Conservation (phyloP, 1,140 invertebrate species). For the Scaptomyza montana region DNA sequence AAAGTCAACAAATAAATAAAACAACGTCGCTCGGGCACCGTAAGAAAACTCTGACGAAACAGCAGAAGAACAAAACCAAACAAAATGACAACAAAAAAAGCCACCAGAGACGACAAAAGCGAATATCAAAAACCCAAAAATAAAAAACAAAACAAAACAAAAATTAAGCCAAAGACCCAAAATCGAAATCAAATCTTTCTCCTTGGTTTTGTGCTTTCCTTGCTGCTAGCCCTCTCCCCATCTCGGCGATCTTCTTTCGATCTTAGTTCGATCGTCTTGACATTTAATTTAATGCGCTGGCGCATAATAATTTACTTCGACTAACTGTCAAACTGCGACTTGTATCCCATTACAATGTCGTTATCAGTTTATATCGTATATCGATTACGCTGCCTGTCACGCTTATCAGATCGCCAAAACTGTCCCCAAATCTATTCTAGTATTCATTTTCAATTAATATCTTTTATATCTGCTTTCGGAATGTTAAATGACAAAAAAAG, state of each 20-base stretch:
- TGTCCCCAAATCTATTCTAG: constrained; percentile 2
- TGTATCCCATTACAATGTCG: constrained; percentile 41
- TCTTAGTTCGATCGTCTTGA: constrained; percentile 34
- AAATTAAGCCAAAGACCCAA: constrained; percentile 43
- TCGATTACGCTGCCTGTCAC: constrained; percentile 22
- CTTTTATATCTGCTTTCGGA: neutral
- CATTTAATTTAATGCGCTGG: constrained; percentile 52
- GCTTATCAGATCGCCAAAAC: constrained; percentile 10
- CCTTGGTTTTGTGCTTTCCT: neutral
- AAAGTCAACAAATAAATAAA: constrained; percentile 83
- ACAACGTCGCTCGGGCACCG: constrained; percentile 53
- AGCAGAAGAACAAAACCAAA: constrained; percentile 1
- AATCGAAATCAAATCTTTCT: constrained; percentile 46
- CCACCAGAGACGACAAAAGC: constrained; percentile 26
- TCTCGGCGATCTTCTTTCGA: neutral
- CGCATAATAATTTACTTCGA: constrained; percentile 39
- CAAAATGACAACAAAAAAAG: constrained; percentile 50
- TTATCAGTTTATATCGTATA: constrained; percentile 33
- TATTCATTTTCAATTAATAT: neutral
- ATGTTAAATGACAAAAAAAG: no score
- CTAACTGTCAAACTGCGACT: constrained; percentile 31
- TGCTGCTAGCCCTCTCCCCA: neutral
- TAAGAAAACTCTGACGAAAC: constrained; percentile 38
- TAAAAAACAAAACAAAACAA: constrained; percentile 27
- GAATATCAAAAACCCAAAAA: constrained; percentile 11